phyloP scores from a whole-genome alignment of 2,888 invertebrate genomes.

The Pristionchus arcanus region DNA sequence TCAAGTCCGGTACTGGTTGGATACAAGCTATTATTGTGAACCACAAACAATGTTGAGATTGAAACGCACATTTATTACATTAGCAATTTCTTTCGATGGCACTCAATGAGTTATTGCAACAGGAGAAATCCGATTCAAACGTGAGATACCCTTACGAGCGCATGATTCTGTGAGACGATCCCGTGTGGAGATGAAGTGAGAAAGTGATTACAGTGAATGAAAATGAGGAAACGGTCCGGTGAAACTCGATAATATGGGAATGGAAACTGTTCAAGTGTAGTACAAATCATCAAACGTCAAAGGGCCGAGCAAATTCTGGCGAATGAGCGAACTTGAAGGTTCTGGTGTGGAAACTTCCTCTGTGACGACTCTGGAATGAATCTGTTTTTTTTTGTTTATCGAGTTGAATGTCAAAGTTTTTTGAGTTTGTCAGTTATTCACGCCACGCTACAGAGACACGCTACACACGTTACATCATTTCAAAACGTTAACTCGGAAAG shows the following conservation, averaged over 20 bases:
- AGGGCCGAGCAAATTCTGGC: conserved; percentile 76
- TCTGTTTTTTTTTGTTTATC: too few relatives aligned
- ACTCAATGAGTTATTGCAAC: too few relatives aligned
- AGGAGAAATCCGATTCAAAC: neutral
- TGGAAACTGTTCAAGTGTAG: conserved; percentile 65
- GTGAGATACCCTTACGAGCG: neutral
- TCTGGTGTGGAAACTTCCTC: conserved; percentile 32
- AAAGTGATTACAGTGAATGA: neutral
- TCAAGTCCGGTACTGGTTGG: too few relatives aligned
- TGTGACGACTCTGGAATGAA: neutral
- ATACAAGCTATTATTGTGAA: too few relatives aligned
- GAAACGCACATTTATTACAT: too few relatives aligned
- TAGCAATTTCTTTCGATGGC: too few relatives aligned
- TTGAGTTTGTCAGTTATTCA: neutral
- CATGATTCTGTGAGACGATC: neutral
- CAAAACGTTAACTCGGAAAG: neutral
- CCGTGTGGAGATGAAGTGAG: neutral
- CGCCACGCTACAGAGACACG: neutral
- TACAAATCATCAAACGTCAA: conserved; percentile 76
- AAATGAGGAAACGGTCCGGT: neutral
- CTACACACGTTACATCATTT: neutral
- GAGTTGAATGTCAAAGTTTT: too few relatives aligned
- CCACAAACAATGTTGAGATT: too few relatives aligned
- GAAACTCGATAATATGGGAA: neutral
- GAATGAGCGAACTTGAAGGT: conserved; percentile 67